phyloP scores from a whole-genome alignment of 2,797 vertebrate species.

The Crypturellus tataupa region DNA sequence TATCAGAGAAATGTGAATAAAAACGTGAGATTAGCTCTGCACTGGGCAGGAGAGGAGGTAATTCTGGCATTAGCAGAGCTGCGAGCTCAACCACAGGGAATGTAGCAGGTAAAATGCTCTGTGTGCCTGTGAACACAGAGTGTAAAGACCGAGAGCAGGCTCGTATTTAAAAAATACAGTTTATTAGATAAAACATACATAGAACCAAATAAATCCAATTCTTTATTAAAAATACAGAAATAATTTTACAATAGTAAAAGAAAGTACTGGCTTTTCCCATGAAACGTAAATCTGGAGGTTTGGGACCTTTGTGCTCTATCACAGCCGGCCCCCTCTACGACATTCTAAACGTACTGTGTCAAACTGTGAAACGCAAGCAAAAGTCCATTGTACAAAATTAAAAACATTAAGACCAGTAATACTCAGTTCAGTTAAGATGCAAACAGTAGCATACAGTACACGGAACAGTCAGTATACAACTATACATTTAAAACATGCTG shows the following conservation, averaged over 20 bases:
- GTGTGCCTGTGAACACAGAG: background rate
- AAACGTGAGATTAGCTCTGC: conserved; percentile 6
- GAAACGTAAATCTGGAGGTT: conserved; percentile 65
- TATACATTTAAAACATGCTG: conserved; percentile 74
- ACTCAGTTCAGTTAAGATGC: conserved; percentile 62
- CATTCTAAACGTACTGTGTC: conserved; percentile 48
- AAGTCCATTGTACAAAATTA: conserved; percentile 55
- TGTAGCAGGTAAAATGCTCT: background rate
- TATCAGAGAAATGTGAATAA: conserved; percentile 39
- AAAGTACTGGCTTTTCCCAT: conserved; percentile 66
- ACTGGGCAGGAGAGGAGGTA: background rate
- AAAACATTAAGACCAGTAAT: conserved; percentile 66
- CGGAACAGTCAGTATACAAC: conserved; percentile 61
- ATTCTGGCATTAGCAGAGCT: conserved; percentile 30
- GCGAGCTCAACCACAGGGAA: background rate
- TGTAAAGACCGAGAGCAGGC: background rate
- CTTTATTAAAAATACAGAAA: conserved; percentile 79
- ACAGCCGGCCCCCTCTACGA: background rate
- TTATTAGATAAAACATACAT: conserved; percentile 72
- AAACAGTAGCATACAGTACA: conserved; percentile 66
- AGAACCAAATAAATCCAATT: conserved; percentile 65
- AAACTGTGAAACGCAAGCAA: conserved; percentile 64
- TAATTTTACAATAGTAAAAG: conserved; percentile 69
- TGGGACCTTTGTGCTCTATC: conserved; percentile 45
- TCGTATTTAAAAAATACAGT: conserved; percentile 73